Base-by-base conservation (phyloP, 2,797 vertebrate genomes). In the Characodon lateralis region DNA sequence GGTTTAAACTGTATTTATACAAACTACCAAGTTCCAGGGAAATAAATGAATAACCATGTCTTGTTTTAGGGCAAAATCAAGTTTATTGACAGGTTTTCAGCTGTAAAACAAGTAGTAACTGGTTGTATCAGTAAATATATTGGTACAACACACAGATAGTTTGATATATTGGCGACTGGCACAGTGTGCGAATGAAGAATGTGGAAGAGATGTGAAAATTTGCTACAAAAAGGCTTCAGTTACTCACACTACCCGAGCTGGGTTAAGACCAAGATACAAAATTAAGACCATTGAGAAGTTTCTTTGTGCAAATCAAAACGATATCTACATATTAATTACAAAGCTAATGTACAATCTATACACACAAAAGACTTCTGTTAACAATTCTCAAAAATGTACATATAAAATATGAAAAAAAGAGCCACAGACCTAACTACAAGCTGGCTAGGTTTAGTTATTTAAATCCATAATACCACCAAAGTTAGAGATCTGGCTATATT, bases 261-360 rank as follows among this genome's bases (percentile, higher is more conserved):
- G 88, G 84, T 86, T 93, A 92, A 90, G 89, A 94, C 90, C 83
- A 85, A 84, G 74, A 85, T 82, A 89, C 74, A 87, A 90, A 94
- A 89, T 91, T 92, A 93, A 94, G 93, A 94, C 91, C 68, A 79
- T 65, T 71, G 78, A 81, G 79, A 88, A 72, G 78, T 81, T 87
- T 86, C 83, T 87, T 91, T 94, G 94, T 95, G 93, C 94, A 94
- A 94, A 94, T 79, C 78, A 93, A 93, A 92, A 91, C 92, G 74
- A 81, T 73, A 85, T 88, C 92, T 92, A 94, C 82, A 80, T 88
- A 86, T 82, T 20, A 81, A 88, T 89, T 82, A 92, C 81, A 87
- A 88, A 73, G 78, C 74, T 89, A 92, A 88, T 83, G 79, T 88
- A 91, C 80, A 92, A 91, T 86, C 77, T 89, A 89, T 87, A 80